Evolutionary conservation across 2,113 vertebrate genomes (phyloP).

Genomic region (Aegithalos caudatus): DNA sequence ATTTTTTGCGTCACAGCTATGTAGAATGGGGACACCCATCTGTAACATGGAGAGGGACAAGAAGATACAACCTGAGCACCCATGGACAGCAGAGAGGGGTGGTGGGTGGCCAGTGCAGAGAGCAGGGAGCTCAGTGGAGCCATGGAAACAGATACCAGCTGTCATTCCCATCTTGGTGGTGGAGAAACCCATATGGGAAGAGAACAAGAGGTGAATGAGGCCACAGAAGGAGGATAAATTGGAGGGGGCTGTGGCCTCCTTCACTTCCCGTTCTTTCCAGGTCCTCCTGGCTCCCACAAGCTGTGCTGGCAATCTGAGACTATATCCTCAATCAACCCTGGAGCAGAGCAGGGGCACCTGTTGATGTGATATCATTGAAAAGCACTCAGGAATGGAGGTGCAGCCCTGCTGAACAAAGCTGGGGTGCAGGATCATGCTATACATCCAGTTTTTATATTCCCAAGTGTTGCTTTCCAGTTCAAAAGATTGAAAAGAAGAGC

Average conservation of each 20-base stretch:
- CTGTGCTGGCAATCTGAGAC: neutral
- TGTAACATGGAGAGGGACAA: neutral
- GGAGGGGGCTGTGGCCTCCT: neutral
- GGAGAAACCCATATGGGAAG: neutral
- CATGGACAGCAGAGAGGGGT: neutral
- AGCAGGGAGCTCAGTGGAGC: neutral
- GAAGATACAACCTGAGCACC: neutral
- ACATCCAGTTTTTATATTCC: neutral
- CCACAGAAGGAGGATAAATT: neutral
- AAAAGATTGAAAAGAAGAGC: neutral
- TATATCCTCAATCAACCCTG: neutral
- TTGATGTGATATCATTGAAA: neutral
- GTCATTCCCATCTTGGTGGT: constrained; percentile 9
- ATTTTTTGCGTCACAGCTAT: neutral
- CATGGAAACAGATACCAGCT: neutral
- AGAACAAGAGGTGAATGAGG: constrained; percentile 48
- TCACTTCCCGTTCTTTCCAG: neutral
- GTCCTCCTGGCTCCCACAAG: neutral
- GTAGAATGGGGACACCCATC: neutral
- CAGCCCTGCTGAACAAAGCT: neutral
- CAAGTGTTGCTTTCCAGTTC: neutral
- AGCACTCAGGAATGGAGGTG: rapidly evolving
- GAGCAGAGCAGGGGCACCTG: neutral
- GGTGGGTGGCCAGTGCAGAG: neutral
- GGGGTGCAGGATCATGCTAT: neutral